Conservation (phyloP, 2,113 vertebrate genomes). For the Girardinichthys multiradiatus region DNA sequence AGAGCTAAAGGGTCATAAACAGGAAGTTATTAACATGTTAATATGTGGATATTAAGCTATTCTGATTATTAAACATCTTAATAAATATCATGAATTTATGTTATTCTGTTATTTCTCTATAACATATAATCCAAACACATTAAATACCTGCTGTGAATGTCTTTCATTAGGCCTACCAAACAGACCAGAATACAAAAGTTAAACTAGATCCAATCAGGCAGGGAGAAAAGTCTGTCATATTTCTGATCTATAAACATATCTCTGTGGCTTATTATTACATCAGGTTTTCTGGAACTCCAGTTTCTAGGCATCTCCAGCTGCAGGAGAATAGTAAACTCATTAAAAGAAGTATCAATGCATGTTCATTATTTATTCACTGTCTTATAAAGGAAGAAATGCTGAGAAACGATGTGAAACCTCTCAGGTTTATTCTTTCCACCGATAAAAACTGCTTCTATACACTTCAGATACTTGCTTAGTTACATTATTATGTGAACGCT, state of each 20-base stretch:
- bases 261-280: neutral
- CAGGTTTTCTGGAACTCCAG: neutral
- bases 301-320: no score
- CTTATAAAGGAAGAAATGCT: neutral
- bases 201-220: neutral
- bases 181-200: slow-evolving; percentile 6
- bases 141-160: slow-evolving; percentile 27
- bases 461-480: no score
- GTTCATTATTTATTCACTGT: neutral
- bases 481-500: no score
- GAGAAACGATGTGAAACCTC: neutral
- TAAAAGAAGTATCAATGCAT: neutral
- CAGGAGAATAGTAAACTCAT: neutral
- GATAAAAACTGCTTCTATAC: no score
- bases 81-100: neutral
- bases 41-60: neutral
- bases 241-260: neutral
- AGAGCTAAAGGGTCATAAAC: neutral
- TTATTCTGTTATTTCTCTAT: neutral
- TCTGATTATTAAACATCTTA: neutral
- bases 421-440: no score
- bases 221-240: neutral
- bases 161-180: neutral
- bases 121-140: neutral
- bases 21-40: neutral